phyloP scores from a whole-genome alignment of 2,797 vertebrate genomes.

The Manis pentadactyla region DNA sequence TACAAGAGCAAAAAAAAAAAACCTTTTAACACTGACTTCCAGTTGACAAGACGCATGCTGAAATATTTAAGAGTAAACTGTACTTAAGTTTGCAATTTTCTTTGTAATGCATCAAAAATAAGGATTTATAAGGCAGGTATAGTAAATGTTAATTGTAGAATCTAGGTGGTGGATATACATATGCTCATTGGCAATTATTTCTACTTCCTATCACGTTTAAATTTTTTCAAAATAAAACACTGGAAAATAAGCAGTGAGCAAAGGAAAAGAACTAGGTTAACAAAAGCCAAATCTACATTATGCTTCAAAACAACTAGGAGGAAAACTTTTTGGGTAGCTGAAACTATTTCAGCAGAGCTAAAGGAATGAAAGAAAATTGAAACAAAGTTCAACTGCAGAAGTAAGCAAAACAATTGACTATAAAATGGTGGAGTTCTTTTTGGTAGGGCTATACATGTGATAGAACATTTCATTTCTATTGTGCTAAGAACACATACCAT shows the following conservation, averaged over 20 bases:
- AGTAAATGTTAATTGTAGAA: constrained; percentile 35
- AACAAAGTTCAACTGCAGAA: constrained; percentile 38
- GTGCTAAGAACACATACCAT: background rate
- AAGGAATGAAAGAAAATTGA: constrained; percentile 14
- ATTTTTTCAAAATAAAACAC: constrained; percentile 33
- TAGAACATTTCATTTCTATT: background rate
- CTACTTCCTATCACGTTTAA: background rate
- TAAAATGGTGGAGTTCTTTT: background rate
- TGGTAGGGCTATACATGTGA: background rate
- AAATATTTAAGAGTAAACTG: background rate
- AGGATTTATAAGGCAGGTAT: background rate
- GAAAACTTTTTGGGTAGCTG: background rate
- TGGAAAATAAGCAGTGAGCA: constrained; percentile 38
- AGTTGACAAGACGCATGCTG: too few species aligned
- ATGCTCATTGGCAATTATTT: background rate
- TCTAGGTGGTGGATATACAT: background rate
- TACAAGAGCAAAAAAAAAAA: too few species aligned
- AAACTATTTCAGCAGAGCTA: constrained; percentile 10
- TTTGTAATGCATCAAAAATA: constrained; percentile 30
- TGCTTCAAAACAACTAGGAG: constrained; percentile 7
- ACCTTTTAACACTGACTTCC: too few species aligned
- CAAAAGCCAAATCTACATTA: background rate
- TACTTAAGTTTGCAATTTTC: constrained; percentile 19
- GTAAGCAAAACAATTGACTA: background rate
- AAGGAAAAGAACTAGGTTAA: constrained; percentile 52